phyloP scores from a whole-genome alignment of 2,888 invertebrate species.

The Chalcis sispes region DNA sequence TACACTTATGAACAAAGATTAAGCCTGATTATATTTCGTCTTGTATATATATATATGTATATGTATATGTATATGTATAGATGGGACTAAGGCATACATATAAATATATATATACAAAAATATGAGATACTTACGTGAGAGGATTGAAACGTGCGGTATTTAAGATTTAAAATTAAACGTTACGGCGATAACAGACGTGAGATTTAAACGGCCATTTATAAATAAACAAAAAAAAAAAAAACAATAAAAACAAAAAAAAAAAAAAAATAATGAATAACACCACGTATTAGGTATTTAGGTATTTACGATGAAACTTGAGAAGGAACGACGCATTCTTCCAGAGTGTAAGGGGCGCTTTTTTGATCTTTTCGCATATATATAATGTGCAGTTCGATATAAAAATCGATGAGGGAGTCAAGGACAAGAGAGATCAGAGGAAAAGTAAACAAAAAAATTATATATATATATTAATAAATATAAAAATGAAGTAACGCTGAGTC shows the following conservation, averaged over 20 bases:
- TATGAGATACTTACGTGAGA: constrained; percentile 39
- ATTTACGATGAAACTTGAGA: constrained; percentile 37
- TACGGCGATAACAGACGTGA: constrained; percentile 26
- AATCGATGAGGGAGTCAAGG: constrained; percentile 40
- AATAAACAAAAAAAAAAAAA: constrained; percentile 32
- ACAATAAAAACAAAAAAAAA: constrained; percentile 39
- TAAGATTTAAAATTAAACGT: constrained; percentile 35
- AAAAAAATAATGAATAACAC: constrained; percentile 49
- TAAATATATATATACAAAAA: constrained; percentile 58
- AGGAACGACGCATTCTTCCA: constrained; percentile 56
- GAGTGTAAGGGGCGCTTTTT: constrained; percentile 60
- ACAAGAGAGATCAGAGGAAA: constrained; percentile 47
- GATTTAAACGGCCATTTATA: constrained; percentile 46
- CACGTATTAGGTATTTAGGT: constrained; percentile 49
- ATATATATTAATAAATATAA: constrained; percentile 42
- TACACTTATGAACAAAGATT: constrained; percentile 71
- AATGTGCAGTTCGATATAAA: constrained; percentile 54
- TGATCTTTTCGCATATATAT: constrained; percentile 57
- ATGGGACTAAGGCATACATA: constrained; percentile 59
- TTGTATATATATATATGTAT: constrained; percentile 64
- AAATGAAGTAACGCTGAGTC: constrained; percentile 55
- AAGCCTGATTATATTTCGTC: constrained; percentile 70
- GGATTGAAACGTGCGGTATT: constrained; percentile 53
- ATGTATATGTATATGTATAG: constrained; percentile 58
- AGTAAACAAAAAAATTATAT: constrained; percentile 60